Base-by-base conservation (phyloP, 2,113 vertebrate genomes). In the Hippoglossus stenolepis region DNA sequence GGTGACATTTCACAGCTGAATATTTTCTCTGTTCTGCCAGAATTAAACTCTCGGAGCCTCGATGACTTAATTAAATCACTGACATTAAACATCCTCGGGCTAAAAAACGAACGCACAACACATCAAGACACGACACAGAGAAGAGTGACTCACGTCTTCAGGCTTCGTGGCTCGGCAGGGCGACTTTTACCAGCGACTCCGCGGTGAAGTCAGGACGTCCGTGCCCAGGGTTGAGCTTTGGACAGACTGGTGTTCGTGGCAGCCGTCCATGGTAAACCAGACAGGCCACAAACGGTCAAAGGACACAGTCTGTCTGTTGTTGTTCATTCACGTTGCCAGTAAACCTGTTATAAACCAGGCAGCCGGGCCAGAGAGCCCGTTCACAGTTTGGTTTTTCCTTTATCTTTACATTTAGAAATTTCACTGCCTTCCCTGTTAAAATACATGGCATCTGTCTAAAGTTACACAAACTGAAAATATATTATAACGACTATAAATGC, bases 211-310 rank as follows among this genome's bases (percentile, higher is more conserved):
- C 61, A 59, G 58, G 75, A 43, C 0, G 31, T 47, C 59, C 47
- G 60, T 28, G 68, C 58, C 62, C 58, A 64, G 64, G 84, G 70
- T 86, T 91, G 90, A 89, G 80, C 93, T 93, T 93, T 93, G 91
- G 88, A 90, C 93, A 79, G 80, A 47, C 68, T 40, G 75, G 54
- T 35, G 72, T 1, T 80, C 71, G 65, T 81, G 85, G 89, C 87
- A 81, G 31, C 28, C 5, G 7, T 79, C 89, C 90, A 90, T 21
- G 40, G 77, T 77, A 88, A 88, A 89, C 79, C 61, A 53, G 69
- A 10, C 80, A 63, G 68, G 53, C 65, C 74, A 20, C 79, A 77
- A 31, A 14, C 66, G 84, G 82, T 85, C 90, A 91, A 91, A 89
- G 87, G 89, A 1, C 87, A 67, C 3, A 15, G 58, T 70, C 65